Percentiles rank a stretch among this genome's conserved stretches.
Evolutionary conservation across 1,140 invertebrate species (phyloP).

Genomic region (Daktulosphaira vitifoliae): DNA sequence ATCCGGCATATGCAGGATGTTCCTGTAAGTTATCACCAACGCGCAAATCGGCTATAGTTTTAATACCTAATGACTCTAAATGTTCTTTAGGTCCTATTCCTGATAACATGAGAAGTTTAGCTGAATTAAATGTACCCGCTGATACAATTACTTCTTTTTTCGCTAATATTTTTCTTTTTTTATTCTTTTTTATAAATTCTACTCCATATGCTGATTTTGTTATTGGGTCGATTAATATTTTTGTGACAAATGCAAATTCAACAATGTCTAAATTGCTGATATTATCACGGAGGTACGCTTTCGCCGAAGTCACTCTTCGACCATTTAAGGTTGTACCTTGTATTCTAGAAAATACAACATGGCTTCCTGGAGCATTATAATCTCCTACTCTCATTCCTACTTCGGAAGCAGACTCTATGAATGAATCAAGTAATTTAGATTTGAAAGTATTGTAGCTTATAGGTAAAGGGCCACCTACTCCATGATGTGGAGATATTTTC

Average conservation of each 20-base stretch:
- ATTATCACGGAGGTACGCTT: constrained; percentile 48
- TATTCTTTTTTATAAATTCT: constrained; percentile 47
- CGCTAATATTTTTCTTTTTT: constrained; percentile 44
- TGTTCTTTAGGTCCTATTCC: constrained; percentile 56
- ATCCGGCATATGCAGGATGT: constrained; percentile 59
- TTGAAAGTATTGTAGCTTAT: constrained; percentile 45
- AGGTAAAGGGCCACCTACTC: constrained; percentile 49
- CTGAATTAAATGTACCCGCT: constrained; percentile 52
- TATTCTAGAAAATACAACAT: constrained; percentile 46
- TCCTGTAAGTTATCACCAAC: constrained; percentile 75
- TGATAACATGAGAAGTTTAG: constrained; percentile 56
- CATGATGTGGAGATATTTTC: constrained; percentile 48
- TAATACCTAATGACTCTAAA: constrained; percentile 46
- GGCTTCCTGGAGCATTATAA: constrained; percentile 54
- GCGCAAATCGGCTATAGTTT: constrained; percentile 54
- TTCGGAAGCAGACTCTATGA: constrained; percentile 54
- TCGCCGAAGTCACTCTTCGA: constrained; percentile 49
- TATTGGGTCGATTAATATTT: constrained; percentile 59
- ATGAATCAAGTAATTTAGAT: constrained; percentile 50
- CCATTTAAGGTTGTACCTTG: constrained; percentile 46
- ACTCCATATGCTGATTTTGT: constrained; percentile 57
- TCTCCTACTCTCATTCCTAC: constrained; percentile 52
- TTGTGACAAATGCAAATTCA: constrained; percentile 49
- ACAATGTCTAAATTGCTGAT: constrained; percentile 58
- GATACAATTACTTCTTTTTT: constrained; percentile 53